Percentiles rank a stretch among this genome's conserved stretches.
Conservation (phyloP, 2,113 vertebrate species). For the Hippocampus abdominalis region DNA sequence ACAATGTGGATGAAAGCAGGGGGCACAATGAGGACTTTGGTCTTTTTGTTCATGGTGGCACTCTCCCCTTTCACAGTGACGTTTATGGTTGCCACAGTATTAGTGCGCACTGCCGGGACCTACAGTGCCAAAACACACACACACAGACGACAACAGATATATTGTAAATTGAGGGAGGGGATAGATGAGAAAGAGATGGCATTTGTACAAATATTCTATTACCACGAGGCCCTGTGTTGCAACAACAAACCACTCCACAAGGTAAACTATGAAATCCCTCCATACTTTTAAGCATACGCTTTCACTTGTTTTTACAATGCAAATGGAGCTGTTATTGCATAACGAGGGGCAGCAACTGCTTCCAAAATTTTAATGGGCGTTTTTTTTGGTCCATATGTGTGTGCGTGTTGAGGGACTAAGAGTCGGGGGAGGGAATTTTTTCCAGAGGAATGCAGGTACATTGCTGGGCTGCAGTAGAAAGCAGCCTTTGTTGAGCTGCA, state of each 20-base stretch:
- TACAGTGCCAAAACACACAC: conserved; percentile 27
- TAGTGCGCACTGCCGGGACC: conserved; percentile 51
- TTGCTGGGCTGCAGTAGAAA: conserved; percentile 28
- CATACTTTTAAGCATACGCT: conserved; percentile 26
- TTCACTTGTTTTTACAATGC: conserved; percentile 23
- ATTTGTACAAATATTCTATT: not conserved
- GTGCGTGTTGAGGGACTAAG: conserved; percentile 7
- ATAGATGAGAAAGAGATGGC: not conserved
- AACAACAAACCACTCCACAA: not conserved
- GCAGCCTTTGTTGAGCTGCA: conserved; percentile 27
- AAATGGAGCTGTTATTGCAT: conserved; percentile 32
- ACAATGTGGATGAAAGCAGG: conserved; percentile 48
- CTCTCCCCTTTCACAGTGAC: conserved; percentile 25
- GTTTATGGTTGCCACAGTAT: conserved; percentile 35
- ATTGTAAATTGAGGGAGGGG: not conserved
- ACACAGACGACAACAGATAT: conserved; percentile 2
- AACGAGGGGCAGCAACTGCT: conserved; percentile 23
- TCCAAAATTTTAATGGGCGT: conserved; percentile 6
- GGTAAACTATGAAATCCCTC: conserved; percentile 16
- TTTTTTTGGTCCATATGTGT: not conserved
- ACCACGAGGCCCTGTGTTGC: not conserved
- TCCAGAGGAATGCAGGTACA: conserved; percentile 45
- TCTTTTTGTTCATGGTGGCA: conserved; percentile 15
- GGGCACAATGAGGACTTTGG: conserved; percentile 55
- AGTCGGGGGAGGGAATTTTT: conserved; percentile 4